phyloP scores from a whole-genome alignment of 2,113 vertebrate genomes.

The Sylvietta virens region DNA sequence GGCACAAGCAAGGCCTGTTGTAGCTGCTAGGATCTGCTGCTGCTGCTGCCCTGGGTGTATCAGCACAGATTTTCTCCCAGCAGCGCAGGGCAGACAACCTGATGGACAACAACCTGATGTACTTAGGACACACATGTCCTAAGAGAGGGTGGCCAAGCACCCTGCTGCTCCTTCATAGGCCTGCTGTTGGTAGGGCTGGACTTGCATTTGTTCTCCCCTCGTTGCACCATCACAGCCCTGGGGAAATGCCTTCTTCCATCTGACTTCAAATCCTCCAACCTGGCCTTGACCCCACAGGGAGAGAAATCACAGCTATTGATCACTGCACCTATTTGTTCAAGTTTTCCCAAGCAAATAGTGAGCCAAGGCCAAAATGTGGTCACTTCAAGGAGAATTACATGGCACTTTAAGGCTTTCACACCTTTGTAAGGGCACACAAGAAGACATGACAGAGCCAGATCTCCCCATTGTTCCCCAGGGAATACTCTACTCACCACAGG shows the following conservation, averaged over 20 bases:
- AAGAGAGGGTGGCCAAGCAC: not conserved
- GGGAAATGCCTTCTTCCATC: not conserved
- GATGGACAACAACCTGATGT: not conserved
- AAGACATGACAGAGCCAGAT: not conserved
- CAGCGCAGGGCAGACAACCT: not conserved
- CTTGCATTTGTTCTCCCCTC: not conserved
- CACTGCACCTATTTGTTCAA: not conserved
- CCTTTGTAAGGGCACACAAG: not conserved
- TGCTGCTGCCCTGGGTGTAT: not conserved
- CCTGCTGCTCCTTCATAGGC: not conserved
- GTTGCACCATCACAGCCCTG: not conserved
- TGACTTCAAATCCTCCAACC: not conserved
- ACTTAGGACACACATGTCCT: not conserved
- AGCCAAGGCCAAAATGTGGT: not conserved
- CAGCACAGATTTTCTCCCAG: not conserved
- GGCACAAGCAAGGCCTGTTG: not conserved
- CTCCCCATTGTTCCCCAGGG: not conserved
- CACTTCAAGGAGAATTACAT: not conserved
- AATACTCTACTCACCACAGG: not conserved
- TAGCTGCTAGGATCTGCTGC: not conserved
- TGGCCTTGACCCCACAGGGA: not conserved
- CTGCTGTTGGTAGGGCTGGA: not conserved
- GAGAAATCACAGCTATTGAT: not conserved
- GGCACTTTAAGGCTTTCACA: not conserved
- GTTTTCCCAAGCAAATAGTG: not conserved